A percentile compares a stretch with the other conserved stretches of the same genome.
Evolutionary conservation across 1,140 invertebrate species (phyloP).

Genomic region (Heterodera carotae): DNA sequence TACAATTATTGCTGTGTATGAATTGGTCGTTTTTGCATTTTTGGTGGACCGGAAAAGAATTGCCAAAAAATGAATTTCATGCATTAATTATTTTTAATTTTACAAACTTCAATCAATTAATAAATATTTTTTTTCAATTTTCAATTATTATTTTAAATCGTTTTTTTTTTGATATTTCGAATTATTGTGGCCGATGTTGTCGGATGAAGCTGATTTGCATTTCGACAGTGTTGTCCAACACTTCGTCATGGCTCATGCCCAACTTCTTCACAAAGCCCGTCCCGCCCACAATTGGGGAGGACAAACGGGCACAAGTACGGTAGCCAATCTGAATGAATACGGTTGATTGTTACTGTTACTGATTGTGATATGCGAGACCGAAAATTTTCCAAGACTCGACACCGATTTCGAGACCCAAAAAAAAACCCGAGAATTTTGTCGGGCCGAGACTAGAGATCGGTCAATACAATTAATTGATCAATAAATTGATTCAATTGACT

Average conservation of each 20-base stretch:
- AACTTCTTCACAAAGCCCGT: slow-evolving; percentile 44
- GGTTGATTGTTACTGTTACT: slow-evolving; percentile 1
- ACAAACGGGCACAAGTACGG: slow-evolving; percentile 44
- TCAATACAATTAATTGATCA: no score
- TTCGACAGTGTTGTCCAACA: slow-evolving; percentile 49
- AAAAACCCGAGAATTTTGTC: no score
- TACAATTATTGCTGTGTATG: slow-evolving; percentile 48
- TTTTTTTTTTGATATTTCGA: not conserved
- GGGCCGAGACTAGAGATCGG: no score
- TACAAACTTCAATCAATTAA: not conserved
- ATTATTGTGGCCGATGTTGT: slow-evolving; percentile 26
- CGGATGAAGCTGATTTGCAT: slow-evolving; percentile 56
- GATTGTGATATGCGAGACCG: no score
- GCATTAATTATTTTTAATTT: not conserved
- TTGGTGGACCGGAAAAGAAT: slow-evolving; percentile 29
- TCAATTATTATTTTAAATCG: not conserved
- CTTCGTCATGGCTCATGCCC: slow-evolving; percentile 43
- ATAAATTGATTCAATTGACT: no score
- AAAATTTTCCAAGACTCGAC: no score
- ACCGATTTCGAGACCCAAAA: no score
- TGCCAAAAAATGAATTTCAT: not conserved
- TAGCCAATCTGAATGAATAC: slow-evolving; percentile 44
- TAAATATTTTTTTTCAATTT: not conserved
- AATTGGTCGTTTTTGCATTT: slow-evolving; percentile 38
- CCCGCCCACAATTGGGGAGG: slow-evolving; percentile 47